phyloP scores from a whole-genome alignment of 2,888 invertebrate species.

The Prosopocoilus inquinatus region DNA sequence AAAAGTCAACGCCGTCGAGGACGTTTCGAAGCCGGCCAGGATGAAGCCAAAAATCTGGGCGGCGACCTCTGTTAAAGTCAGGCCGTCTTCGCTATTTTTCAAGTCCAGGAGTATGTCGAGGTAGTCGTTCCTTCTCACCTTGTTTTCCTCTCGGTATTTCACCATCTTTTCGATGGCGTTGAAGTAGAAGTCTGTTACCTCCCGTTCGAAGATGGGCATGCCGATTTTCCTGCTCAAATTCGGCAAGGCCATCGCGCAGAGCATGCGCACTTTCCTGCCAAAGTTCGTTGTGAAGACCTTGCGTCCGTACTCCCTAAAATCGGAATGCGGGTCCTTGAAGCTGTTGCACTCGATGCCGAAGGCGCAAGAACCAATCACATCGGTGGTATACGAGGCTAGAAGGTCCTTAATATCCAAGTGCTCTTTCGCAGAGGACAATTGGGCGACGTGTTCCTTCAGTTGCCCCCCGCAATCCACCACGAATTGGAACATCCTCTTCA shows the following conservation, averaged over 20 bases:
- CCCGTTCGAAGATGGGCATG: conserved; percentile 20
- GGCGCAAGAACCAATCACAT: conserved; percentile 59
- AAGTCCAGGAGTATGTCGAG: conserved; percentile 55
- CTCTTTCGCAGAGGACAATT: conserved; percentile 2
- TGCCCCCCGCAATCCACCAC: conserved; percentile 11
- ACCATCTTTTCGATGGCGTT: conserved; percentile 30
- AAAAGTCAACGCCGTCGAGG: conserved; percentile 57
- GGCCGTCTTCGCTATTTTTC: conserved; percentile 32
- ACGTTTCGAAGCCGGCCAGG: conserved; percentile 59
- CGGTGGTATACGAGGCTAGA: conserved; percentile 57
- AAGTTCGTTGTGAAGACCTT: conserved; percentile 13
- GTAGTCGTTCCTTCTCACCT: conserved; percentile 52
- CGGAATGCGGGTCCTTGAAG: conserved; percentile 53
- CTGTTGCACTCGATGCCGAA: conserved; percentile 61
- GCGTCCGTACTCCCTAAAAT: conserved; percentile 41
- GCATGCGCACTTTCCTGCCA: background rate
- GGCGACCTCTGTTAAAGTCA: conserved; percentile 35
- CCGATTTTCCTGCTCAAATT: conserved; percentile 16
- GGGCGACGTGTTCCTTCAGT: background rate
- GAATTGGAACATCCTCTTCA: conserved; percentile 29
- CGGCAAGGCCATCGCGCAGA: conserved; percentile 38
- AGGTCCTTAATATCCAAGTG: conserved; percentile 48
- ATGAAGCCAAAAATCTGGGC: conserved; percentile 61
- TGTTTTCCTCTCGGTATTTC: conserved; percentile 26
- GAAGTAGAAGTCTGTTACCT: conserved; percentile 31